Base-by-base conservation (phyloP, 2,113 vertebrate genomes). In the Sylvietta virens region DNA sequence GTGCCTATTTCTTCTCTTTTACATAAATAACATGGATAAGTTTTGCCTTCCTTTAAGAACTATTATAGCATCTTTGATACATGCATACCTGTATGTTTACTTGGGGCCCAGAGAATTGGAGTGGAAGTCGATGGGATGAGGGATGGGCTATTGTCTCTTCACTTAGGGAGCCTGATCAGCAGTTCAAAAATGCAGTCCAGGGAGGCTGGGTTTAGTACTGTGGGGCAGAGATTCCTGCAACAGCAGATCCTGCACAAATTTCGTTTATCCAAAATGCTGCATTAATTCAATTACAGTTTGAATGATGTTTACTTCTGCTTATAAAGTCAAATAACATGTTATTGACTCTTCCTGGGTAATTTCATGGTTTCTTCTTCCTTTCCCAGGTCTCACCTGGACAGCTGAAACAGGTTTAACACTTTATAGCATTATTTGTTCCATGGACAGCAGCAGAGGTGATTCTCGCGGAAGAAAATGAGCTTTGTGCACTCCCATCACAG, bases 51-150 rank as follows among this genome's bases (percentile, higher is more conserved):
- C 57, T 73, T 48, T 40, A 31, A 60, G 48, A 54, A 10, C 22
- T 26, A 0, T n/a, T 69, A 5, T 1, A 53, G 42, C 9, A 6
- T 54, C n/a, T 92, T 74, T 64, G 45, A 19, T 48, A 5, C 40
- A 30, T 27, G 13, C 19, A 4, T 37, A 31, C 12, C 53, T 70
- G 17, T 67, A 3, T 23, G 11, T 39, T 73, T 77, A 10, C 21
- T 27, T 67, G 18, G 10, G 57, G 45, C 58, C n/a, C 24, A 17
- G 54, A 27, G 33, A 78, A 53, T 0, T 19, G 19, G 57, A 50
- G 18, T n/a, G 35, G 4, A 81, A 22, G 10, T 47, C 0, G 0
- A 8, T 40, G n/a, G 37, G 33, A 16, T 53, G 28, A 79, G 51
- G 42, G 44, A 31, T 37, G 16, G 8, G 30, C 10, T 65, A 69